Conservation (phyloP, 1,140 invertebrate genomes). For the Potamilus streckersoni region DNA sequence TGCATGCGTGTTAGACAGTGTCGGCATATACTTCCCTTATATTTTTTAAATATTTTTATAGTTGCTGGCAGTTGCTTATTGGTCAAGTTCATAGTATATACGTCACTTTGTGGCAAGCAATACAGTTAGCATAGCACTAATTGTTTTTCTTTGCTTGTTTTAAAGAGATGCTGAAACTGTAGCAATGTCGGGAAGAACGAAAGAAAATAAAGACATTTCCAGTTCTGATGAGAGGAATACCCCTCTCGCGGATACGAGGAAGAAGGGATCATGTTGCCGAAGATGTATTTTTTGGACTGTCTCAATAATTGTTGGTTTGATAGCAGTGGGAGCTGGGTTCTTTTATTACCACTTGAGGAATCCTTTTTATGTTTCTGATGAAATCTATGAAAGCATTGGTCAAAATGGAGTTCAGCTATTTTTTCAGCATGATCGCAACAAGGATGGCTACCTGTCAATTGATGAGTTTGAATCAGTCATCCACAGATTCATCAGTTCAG, state of each 20-base stretch:
- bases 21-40: too few relatives aligned
- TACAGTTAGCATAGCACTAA: too few relatives aligned
- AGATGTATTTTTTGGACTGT: conserved; percentile 30
- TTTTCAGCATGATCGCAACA: conserved; percentile 46
- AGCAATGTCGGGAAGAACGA: too few relatives aligned
- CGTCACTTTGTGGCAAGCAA: too few relatives aligned
- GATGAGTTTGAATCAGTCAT: conserved; percentile 56
- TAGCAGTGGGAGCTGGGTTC: conserved; percentile 10
- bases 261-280: conserved; percentile 3
- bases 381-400: conserved; percentile 30
- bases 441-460: conserved; percentile 51
- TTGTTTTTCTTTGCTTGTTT: too few relatives aligned
- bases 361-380: conserved; percentile 7
- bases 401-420: conserved; percentile 49
- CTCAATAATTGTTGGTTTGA: conserved; percentile 11
- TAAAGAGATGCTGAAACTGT: too few relatives aligned
- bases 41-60: too few relatives aligned
- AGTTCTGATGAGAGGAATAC: background rate
- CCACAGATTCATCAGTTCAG: conserved; percentile 35
- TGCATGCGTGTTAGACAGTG: too few relatives aligned
- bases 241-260: conserved; percentile 7
- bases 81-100: too few relatives aligned
- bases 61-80: too few relatives aligned
- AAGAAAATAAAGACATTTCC: too few relatives aligned
- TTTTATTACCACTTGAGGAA: background rate